A percentile compares a stretch with the other conserved stretches of the same genome.
These are phyloP conservation scores for Ia io DNA, from an alignment of 2,113 vertebrate genomes.

Conservation along the genomic window DNA sequence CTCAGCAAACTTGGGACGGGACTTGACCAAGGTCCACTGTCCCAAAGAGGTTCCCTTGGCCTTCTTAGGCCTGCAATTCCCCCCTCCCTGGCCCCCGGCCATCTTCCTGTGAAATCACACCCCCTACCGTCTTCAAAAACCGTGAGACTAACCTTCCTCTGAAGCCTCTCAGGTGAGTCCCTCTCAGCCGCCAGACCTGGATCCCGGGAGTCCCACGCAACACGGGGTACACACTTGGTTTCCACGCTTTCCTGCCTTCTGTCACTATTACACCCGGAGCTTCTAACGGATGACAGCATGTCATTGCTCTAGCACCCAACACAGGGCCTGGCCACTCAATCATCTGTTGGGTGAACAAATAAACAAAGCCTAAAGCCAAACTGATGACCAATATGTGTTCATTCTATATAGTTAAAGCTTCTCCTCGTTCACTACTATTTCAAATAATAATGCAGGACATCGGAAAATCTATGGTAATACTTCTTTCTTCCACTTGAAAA, in stretches of 20 bases:
- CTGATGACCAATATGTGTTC: neutral
- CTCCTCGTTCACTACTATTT: neutral
- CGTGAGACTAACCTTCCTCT: neutral
- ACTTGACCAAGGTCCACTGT: neutral
- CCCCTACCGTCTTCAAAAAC: neutral
- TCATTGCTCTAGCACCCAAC: neutral
- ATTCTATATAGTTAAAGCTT: neutral
- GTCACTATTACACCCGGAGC: neutral
- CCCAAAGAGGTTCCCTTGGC: neutral
- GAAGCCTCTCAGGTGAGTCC: neutral
- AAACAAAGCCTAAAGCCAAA: neutral
- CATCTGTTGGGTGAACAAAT: neutral
- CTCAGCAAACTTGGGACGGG: neutral
- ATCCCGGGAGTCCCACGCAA: neutral
- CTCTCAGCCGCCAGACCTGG: neutral
- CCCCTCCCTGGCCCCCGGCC: neutral
- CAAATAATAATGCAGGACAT: neutral
- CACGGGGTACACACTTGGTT: accelerated
- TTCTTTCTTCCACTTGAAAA: neutral
- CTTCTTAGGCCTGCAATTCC: neutral
- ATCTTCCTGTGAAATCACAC: neutral
- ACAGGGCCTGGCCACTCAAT: neutral
- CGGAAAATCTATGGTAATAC: neutral
- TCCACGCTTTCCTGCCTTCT: neutral
- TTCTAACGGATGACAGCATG: neutral